phyloP scores from a whole-genome alignment of 2,113 vertebrate species.

The Ptilonorhynchus violaceus region DNA sequence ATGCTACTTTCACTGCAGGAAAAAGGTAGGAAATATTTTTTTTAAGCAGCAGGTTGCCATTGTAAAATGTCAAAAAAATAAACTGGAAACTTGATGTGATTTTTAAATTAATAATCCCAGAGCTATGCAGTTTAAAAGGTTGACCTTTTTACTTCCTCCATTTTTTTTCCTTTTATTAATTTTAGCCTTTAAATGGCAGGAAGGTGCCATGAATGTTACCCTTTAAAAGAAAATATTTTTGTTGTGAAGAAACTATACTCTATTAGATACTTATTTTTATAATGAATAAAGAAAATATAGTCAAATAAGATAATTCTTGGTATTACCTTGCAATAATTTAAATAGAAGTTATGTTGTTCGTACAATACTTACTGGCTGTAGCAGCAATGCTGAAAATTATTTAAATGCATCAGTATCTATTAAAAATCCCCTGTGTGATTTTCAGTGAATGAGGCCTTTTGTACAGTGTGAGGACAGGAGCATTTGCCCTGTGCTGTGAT shows the following conservation, averaged over 20 bases:
- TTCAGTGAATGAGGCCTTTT: neutral
- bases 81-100: neutral
- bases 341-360: neutral
- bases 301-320: neutral
- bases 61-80: neutral
- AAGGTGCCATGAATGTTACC: neutral
- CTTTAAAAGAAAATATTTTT: neutral
- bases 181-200: neutral
- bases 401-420: neutral
- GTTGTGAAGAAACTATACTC: neutral
- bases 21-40: neutral
- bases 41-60: neutral
- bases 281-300: neutral
- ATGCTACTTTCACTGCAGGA: neutral
- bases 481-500: neutral
- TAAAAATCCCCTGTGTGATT: conserved; percentile 21
- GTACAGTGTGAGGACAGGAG: neutral
- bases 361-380: neutral
- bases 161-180: neutral
- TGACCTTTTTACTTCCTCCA: neutral
- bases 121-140: neutral
- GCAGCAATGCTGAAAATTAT: neutral
- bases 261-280: neutral
- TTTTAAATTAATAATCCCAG: neutral
- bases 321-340: neutral